Base-by-base conservation (phyloP, 2,113 vertebrate species). In the Crotophaga sulcirostris region DNA sequence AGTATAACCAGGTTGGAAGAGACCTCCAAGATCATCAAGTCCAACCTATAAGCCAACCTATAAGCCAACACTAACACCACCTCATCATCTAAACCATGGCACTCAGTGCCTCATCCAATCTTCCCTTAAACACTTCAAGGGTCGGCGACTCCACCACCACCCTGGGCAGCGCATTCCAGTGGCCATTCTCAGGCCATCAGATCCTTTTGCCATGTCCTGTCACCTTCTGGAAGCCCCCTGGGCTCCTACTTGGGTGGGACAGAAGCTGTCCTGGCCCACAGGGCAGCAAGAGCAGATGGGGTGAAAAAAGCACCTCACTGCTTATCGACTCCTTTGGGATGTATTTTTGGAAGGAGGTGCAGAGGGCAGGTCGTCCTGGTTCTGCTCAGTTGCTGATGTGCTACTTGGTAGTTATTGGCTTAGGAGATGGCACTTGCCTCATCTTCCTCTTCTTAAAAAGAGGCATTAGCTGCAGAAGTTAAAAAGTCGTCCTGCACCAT, bases 341-440 rank as follows among this genome's bases (percentile, higher is more conserved):
- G 8, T 9, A 25, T 67, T 56, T 55, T 70, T 55, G 3, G 25
- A 60, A 49, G 24, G 60, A 42, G 20, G 8, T 68, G 51, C 66
- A 59, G 52, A 52, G 9, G 51, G 36, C 51, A n/a, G 20, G 18
- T 33, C 0, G 0, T 38, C 29, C 44, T 54, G 44, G n/a, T 66
- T 56, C 56, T 84, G 42, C 59, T 52, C 9, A 9, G 34, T 10
- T 75, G n/a, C 38, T 82, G 45, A 40, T 40, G 45, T 25, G 26
- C 54, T 54, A 28, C 13, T 56, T 47, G n/a, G 11, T 59, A 40
- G 29, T n/a, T 38, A 6, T 29, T 76, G 55, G n/a, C 47, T 63
- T 42, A 55, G 31, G 34, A 83, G 40, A 26, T 25, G 40, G 47
- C n/a, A 26, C 29, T 51, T 33, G n/a, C 33, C 25, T 73, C 34